A percentile compares a stretch with the other conserved stretches of the same genome.
phyloP scores from a whole-genome alignment of 2,113 vertebrate species.

The Chaetodon auriga region DNA sequence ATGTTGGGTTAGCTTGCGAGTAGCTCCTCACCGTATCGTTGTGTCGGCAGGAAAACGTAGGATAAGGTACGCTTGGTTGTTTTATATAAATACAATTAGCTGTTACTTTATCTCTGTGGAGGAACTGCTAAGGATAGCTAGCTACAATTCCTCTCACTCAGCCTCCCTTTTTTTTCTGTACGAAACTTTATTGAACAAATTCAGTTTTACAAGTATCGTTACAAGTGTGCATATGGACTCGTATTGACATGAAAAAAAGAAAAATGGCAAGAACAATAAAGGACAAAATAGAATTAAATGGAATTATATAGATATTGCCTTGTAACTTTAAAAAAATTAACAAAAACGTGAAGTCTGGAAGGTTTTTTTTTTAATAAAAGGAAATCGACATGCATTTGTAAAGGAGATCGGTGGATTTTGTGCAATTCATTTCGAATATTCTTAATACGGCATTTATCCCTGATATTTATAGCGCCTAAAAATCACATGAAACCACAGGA shows the following conservation, averaged over 20 bases:
- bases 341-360: background rate
- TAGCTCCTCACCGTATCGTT: slow-evolving; percentile 56
- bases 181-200: slow-evolving; percentile 67
- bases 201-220: background rate
- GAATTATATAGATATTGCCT: background rate
- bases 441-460: background rate
- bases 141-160: slow-evolving; percentile 8
- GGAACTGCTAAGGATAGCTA: slow-evolving; percentile 42
- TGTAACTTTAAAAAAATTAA: background rate
- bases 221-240: background rate
- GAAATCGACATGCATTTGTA: no score
- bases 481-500: background rate
- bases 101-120: slow-evolving; percentile 2
- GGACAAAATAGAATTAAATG: background rate
- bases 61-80: background rate
- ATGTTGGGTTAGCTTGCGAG: background rate
- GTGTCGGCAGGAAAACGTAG: background rate
- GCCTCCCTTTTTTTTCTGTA: background rate
- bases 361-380: no score
- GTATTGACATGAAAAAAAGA: background rate
- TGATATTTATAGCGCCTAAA: no score
- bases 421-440: background rate
- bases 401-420: background rate
- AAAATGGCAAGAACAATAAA: background rate
- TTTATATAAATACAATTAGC: background rate